A percentile compares a stretch with the other conserved stretches of the same genome.
Evolutionary conservation across 2,113 vertebrate genomes (phyloP).

Genomic region (Seriola rivoliana): DNA sequence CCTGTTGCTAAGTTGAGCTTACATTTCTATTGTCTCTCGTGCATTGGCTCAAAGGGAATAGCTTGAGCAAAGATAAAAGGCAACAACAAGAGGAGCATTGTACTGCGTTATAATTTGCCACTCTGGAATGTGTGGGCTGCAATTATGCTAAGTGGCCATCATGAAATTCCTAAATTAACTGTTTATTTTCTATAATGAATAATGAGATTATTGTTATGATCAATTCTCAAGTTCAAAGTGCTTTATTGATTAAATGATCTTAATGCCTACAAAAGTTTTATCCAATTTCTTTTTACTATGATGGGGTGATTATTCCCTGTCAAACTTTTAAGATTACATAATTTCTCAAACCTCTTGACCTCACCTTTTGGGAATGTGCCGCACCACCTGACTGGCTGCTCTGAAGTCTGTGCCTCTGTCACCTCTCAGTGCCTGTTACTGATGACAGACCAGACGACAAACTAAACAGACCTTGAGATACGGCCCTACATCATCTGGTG

Average conservation of each 20-base stretch:
- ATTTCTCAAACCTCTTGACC: not conserved
- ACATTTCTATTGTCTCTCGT: slow-evolving; percentile 70
- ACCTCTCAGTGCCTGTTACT: not conserved
- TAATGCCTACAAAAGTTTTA: not conserved
- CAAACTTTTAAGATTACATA: not conserved
- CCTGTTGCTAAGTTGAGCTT: slow-evolving; percentile 75
- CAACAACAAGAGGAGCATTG: slow-evolving; percentile 73
- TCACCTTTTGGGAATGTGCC: slow-evolving; percentile 21
- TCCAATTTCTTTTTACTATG: not conserved
- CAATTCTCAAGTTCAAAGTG: slow-evolving; percentile 16
- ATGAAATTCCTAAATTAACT: slow-evolving; percentile 44
- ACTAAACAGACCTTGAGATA: slow-evolving; percentile 49
- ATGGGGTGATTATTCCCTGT: not conserved
- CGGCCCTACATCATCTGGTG: slow-evolving; percentile 20
- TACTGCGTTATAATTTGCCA: slow-evolving; percentile 69
- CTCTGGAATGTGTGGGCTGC: slow-evolving; percentile 64
- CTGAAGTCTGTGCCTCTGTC: not conserved
- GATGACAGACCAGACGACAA: slow-evolving; percentile 4
- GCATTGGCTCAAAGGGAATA: slow-evolving; percentile 64
- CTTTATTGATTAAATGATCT: not conserved
- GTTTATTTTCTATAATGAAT: slow-evolving; percentile 48
- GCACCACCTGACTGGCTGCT: not conserved
- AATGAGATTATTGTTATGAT: slow-evolving; percentile 17
- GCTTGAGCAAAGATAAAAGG: slow-evolving; percentile 71
- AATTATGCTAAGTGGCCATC: slow-evolving; percentile 65